A percentile compares a stretch with the other conserved stretches of the same genome.
Evolutionary conservation across 1,140 invertebrate species (phyloP).

Genomic region (Bombus confusus): DNA sequence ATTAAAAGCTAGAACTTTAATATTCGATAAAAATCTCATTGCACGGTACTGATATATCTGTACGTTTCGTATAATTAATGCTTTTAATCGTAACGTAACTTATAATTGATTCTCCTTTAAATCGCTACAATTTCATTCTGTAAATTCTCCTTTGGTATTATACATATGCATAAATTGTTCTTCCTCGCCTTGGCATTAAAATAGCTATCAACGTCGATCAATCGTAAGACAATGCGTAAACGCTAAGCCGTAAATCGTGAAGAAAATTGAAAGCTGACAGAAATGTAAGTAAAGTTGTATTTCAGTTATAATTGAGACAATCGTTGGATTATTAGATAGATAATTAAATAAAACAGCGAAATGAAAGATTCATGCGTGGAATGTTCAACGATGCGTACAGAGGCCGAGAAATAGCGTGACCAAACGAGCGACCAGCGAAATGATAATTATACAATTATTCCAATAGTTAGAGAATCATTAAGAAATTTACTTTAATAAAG

Average conservation of each 20-base stretch:
- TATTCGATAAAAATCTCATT: background rate
- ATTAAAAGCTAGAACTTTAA: background rate
- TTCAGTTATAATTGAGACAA: background rate
- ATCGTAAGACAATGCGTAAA: background rate
- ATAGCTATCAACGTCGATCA: background rate
- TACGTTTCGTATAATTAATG: background rate
- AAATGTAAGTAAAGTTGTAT: background rate
- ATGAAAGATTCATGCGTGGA: slow-evolving; percentile 5
- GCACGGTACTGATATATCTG: background rate
- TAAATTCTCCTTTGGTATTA: too few relatives aligned
- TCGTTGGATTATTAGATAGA: background rate
- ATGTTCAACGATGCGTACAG: background rate
- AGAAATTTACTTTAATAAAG: background rate
- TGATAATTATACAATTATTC: slow-evolving; percentile 17
- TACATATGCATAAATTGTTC: background rate
- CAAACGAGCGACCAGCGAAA: background rate
- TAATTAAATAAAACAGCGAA: background rate
- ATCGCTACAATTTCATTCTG: background rate
- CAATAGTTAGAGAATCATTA: slow-evolving; percentile 8
- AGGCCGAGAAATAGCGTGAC: background rate
- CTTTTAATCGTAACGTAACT: background rate
- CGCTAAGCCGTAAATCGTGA: background rate
- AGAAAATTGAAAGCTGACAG: background rate
- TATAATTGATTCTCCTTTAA: background rate
- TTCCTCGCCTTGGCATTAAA: background rate